Percentiles rank a stretch among this genome's conserved stretches.
phyloP scores from a whole-genome alignment of 1,140 invertebrate genomes.

The Drosophila pseudoobscura region DNA sequence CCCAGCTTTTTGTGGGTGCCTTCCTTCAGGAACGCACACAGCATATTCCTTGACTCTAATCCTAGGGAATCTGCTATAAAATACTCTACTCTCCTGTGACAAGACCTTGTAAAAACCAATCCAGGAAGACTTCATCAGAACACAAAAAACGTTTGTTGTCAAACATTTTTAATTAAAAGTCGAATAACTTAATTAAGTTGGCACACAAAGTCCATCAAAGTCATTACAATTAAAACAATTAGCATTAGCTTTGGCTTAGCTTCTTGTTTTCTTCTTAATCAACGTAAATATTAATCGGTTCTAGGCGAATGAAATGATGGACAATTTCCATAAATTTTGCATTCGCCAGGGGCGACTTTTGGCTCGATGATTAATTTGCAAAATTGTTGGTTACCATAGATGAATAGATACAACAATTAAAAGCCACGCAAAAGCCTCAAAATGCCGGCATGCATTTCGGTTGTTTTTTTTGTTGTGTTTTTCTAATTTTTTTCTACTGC shows the following conservation, averaged over 20 bases:
- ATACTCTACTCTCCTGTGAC: too few species aligned
- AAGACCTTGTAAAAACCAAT: too few species aligned
- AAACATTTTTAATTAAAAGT: constrained; percentile 14
- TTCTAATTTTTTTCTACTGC: constrained; percentile 50
- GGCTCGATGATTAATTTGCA: constrained; percentile 49
- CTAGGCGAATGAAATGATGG: constrained; percentile 27
- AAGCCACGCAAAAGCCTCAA: constrained; percentile 35
- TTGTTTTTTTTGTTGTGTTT: constrained; percentile 14
- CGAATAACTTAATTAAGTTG: constrained; percentile 38
- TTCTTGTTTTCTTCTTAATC: constrained; percentile 41
- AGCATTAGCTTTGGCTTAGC: not conserved
- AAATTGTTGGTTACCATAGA: constrained; percentile 35
- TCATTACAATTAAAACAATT: constrained; percentile 22
- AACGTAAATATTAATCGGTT: constrained; percentile 50
- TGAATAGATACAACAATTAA: constrained; percentile 48
- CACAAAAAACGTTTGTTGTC: too few species aligned
- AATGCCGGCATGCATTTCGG: constrained; percentile 50
- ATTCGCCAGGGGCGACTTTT: constrained; percentile 15
- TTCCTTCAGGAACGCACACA: too few species aligned
- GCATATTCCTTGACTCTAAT: too few species aligned
- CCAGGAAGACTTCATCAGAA: too few species aligned
- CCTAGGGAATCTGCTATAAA: too few species aligned
- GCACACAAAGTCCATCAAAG: constrained; percentile 25
- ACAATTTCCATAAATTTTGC: constrained; percentile 38
- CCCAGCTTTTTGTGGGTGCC: too few species aligned